Base-by-base conservation (phyloP, 2,113 vertebrate genomes). In the Phaetusa simplex region DNA sequence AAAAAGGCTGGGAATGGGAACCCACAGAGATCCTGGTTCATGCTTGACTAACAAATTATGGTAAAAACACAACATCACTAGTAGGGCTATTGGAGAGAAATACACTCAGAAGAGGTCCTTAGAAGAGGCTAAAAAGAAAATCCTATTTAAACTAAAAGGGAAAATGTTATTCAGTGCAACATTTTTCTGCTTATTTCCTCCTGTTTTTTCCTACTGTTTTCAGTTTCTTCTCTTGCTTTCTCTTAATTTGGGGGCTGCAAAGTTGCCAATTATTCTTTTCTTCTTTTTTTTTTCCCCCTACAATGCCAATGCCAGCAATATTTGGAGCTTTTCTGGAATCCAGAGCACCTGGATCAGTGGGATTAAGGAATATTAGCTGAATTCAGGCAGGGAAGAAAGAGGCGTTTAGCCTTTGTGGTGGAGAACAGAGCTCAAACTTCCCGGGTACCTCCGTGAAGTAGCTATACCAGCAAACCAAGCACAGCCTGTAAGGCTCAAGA, bases 1-100 rank as follows among this genome's bases (percentile, higher is more conserved):
- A 88, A 91, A 96, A 94, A 74, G 72, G 50, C 77, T 90, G 70
- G 76, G 86, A 95, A 92, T 78, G 65, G 47, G 83, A 87, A 82
- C 95, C 93, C 96, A 90, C 93, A 96, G 97, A 95, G 86, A 91
- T 95, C 91, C 89, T 96, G 81, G 91, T 96, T 97, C 94, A 95
- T 95, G 95, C 96, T 90, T 95, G 89, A 96, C 93, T 97, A 96
- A 96, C 91, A 87, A 88, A 97, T 97, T 96, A 97, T 7, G 74
- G 84, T 94, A 92, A 97, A 97, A 95, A 95, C 74, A 95, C 83
- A 92, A 86, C 89, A 89, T 88, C 87, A 50, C 94, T 95, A 88
- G 82, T 84, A 86, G 58, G 73, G 47, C 74, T 95, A 80, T 86
- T 97, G 94, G 87, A 95, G 89, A 85, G 38, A 90, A 96, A 95